Conservation (phyloP, 2,888 invertebrate species). For the Incurvaria masculella region DNA sequence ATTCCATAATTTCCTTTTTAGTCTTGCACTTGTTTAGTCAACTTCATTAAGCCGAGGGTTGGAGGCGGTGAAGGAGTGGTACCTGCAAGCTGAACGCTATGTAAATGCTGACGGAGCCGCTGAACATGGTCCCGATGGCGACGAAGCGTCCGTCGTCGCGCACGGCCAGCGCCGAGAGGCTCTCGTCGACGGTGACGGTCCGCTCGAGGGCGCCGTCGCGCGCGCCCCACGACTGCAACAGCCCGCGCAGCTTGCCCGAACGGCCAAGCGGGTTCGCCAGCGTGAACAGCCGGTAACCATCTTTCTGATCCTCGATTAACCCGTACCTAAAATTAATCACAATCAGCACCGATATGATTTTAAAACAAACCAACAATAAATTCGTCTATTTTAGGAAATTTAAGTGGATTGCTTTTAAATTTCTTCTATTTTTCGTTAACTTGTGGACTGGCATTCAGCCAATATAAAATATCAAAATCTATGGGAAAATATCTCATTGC, state of each 20-base stretch:
- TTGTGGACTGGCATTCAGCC: too few species aligned
- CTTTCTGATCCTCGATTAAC: constrained; percentile 63
- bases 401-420: too few species aligned
- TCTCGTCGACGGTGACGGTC: constrained; percentile 64
- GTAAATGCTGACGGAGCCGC: constrained; percentile 87
- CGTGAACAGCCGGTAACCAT: constrained; percentile 67
- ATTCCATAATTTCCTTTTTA: constrained; percentile 6
- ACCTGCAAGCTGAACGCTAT: constrained; percentile 90
- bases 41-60: too few species aligned
- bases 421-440: too few species aligned
- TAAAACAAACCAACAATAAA: too few species aligned
- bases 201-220: constrained; percentile 57
- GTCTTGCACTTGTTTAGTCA: too few species aligned
- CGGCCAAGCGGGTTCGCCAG: constrained; percentile 76
- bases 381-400: too few species aligned
- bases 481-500: too few species aligned
- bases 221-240: constrained; percentile 74
- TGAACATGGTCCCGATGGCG: constrained; percentile 91
- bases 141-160: constrained; percentile 91
- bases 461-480: too few species aligned
- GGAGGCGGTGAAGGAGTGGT: constrained; percentile 12
- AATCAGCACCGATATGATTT: too few species aligned
- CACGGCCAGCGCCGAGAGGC: constrained; percentile 80
- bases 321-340: too few species aligned
- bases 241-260: constrained; percentile 69